Base-by-base conservation (phyloP, 2,113 vertebrate genomes). In the Pipa parva region DNA sequence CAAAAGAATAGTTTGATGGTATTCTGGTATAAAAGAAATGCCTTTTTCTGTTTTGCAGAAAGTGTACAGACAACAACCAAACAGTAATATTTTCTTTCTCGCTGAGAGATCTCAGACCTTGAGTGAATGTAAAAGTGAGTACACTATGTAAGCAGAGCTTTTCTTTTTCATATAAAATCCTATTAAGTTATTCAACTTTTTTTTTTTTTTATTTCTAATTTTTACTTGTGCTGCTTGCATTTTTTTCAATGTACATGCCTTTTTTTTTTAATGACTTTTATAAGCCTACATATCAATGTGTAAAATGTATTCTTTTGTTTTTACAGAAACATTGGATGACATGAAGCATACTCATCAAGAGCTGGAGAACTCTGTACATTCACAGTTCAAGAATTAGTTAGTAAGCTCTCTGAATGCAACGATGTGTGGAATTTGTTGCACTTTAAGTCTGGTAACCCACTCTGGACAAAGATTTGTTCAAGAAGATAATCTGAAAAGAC, bases 371-470 rank as follows among this genome's bases (percentile, higher is more conserved):
- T 67, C 76, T 31, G 83, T 88, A 36, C 87, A 85, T 60, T 51
- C 54, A 52, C 80, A 82, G 79, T 49, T 49, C 2, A 80, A 79
- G 71, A 86, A 85, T 31, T 80, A 60, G 22, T 26, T 22, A 24
- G 2, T 4, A 12, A 17, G 17, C 50, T 7, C 0, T 2, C 36
- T 52, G 71, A 63, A 57, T 0, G 6, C 42, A 17, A 48, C 58
- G 6, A 98, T 99, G 97, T 99, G 97, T 71, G 97, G 97, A 6
- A 97, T 99, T 75, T 96, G 91, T 48, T 98, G 93, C 56, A 45
- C 77, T 57, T 71, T 97, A 75, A 88, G 78, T 71, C 75, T 88
- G 20, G 76, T 83, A 7, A 33, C 74, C 0, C 50, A 79, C 31
- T 73, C 1, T n/a, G 18, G 7, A 18, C 25, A 61, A 20, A 54